Evolutionary conservation across 2,888 invertebrate genomes (phyloP), one percentile per base, ranked within the genome.

Genomic region (Latrodectus hesperus): DNA sequence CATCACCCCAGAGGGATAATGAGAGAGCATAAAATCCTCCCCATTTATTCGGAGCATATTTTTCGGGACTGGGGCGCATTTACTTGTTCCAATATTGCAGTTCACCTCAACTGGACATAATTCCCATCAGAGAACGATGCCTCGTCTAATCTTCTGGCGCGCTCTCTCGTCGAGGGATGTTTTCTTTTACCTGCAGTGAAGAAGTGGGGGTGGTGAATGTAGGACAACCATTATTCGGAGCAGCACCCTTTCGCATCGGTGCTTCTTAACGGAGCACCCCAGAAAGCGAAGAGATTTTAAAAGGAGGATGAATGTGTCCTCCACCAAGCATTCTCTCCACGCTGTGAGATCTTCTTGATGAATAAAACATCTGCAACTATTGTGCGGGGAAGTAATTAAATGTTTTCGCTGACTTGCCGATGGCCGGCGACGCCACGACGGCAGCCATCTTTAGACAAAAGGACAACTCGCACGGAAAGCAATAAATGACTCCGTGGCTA

Each of bases 401-500:
- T 88, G 87, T 88, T 88, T 88, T 88, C 87, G 87, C 87, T 88
- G 87, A 88, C 87, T 87, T 88, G 86, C 81, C 81, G 74, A 83
- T 88, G 87, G 87, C 76, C 86, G 86, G 76, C 86, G 86, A 75
- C 86, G 70, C 64, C 16, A 70, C 26, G 86, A 78, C 82, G 78
- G 78, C 82, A 78, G 75, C 74, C 85, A 82, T 76, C 65, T 83
- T 12, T 64, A 87, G 87, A 88, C 87, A 88, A 88, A 88, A 68
- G 87, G 82, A 82, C 78, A 83, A 74, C 82, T 83, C 82, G 73
- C 82, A 83, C 87, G 87, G 77, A 78, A 83, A 83, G 87, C 87
- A 87, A 87, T 87, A 87, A 87, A 87, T 81, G 86, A 87, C 81
- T 81, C 80, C 17, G 9, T 72, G 77, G 77, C 85, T 79, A 77